These are phyloP conservation scores for Manis crassicaudata DNA, from an alignment of 2,797 vertebrate species.

Conservation along the genomic window DNA sequence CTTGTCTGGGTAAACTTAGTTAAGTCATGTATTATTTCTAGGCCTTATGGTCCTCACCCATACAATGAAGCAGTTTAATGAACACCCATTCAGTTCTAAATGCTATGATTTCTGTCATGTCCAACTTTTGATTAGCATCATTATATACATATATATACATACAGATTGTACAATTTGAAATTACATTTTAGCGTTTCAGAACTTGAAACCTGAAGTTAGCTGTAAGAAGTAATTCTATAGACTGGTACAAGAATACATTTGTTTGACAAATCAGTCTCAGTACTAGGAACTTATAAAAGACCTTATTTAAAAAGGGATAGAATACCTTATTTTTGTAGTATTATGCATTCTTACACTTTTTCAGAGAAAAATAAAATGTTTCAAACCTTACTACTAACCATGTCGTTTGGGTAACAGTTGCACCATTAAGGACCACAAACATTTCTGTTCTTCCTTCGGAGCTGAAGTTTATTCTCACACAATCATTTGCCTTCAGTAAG, in stretches of 20 bases:
- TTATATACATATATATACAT: neutral
- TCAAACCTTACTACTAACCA: neutral
- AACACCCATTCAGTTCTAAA: neutral
- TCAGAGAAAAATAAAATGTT: constrained; percentile 8
- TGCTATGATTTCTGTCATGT: constrained; percentile 10
- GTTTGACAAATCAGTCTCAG: neutral
- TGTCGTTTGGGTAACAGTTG: neutral
- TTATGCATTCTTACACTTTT: neutral
- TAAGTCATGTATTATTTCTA: neutral
- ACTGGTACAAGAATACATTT: neutral
- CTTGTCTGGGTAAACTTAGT: neutral
- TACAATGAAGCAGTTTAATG: neutral
- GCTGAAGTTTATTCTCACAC: neutral
- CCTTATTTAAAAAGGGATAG: constrained; percentile 25
- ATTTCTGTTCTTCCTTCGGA: neutral
- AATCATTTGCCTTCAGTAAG: neutral
- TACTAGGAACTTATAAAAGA: neutral
- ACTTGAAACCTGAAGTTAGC: neutral
- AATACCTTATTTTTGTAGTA: neutral
- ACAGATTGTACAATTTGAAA: constrained; percentile 33
- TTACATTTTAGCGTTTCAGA: constrained; percentile 47
- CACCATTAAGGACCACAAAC: neutral
- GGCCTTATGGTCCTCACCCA: neutral
- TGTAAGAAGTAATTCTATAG: constrained; percentile 19
- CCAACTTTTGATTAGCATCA: constrained; percentile 8